phyloP scores from a whole-genome alignment of 2,113 vertebrate genomes.

The Callithrix jacchus region DNA sequence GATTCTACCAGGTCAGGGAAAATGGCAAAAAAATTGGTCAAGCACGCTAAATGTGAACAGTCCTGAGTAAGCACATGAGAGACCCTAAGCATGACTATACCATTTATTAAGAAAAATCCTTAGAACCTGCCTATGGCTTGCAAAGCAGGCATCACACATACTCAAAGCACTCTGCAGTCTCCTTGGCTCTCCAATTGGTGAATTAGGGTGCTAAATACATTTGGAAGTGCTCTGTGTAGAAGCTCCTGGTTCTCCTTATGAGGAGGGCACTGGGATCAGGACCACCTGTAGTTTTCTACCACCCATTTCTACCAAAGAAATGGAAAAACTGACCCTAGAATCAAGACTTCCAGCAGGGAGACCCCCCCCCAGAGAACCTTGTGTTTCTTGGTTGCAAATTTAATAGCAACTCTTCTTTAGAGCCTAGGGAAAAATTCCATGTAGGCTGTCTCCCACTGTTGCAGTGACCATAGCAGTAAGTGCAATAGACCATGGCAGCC shows the following conservation, averaged over 20 bases:
- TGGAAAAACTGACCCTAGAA: neutral
- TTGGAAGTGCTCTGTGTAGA: neutral
- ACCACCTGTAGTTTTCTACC: neutral
- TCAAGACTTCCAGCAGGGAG: neutral
- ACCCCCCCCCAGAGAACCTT: neutral
- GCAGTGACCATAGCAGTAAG: neutral
- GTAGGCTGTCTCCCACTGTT: neutral
- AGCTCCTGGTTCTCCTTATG: neutral
- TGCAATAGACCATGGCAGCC: neutral
- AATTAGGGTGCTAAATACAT: neutral
- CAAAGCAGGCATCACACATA: neutral
- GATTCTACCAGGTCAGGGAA: neutral
- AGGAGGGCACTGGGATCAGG: neutral
- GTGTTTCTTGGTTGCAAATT: neutral
- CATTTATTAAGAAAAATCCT: neutral
- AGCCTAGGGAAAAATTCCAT: neutral
- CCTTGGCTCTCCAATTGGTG: neutral
- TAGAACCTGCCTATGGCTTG: neutral
- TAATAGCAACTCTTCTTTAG: neutral
- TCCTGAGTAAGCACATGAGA: neutral
- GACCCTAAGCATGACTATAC: rapidly evolving
- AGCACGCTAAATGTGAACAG: neutral
- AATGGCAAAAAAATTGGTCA: neutral
- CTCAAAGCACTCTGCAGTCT: no score
- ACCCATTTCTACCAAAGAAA: neutral